These are phyloP conservation scores for Scalopus aquaticus DNA, from an alignment of 2,113 vertebrate genomes.

Conservation along the genomic window DNA sequence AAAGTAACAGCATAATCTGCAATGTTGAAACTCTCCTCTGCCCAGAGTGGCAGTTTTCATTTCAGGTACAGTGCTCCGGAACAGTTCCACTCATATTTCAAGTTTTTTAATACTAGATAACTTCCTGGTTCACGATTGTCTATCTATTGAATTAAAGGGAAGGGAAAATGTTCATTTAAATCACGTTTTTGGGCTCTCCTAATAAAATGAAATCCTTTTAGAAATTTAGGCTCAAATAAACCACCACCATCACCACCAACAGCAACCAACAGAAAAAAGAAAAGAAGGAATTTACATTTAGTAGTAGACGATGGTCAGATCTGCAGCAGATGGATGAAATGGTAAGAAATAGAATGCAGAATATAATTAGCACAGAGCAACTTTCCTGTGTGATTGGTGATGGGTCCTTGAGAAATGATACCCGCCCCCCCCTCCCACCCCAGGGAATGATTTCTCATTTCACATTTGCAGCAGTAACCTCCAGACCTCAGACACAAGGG, in stretches of 20 bases:
- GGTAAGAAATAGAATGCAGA: neutral
- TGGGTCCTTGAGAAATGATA: neutral
- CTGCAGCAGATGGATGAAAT: neutral
- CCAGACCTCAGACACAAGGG: neutral
- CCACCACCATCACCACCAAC: neutral
- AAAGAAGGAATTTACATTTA: neutral
- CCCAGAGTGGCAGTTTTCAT: neutral
- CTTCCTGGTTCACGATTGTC: neutral
- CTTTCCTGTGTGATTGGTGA: neutral
- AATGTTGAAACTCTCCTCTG: neutral
- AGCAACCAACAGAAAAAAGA: neutral
- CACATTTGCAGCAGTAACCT: neutral
- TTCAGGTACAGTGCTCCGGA: neutral
- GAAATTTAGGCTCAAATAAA: neutral
- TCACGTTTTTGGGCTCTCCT: neutral
- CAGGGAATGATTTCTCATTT: neutral
- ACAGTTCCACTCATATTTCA: neutral
- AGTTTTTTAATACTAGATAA: neutral
- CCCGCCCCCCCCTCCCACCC: neutral
- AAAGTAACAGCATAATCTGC: neutral
- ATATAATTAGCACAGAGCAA: neutral
- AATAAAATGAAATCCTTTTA: slow-evolving; percentile 22
- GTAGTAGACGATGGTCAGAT: neutral
- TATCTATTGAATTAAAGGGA: neutral
- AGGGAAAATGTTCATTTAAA: neutral